These are phyloP conservation scores for Naja naja DNA, from an alignment of 2,113 vertebrate species.

Conservation along the genomic window DNA sequence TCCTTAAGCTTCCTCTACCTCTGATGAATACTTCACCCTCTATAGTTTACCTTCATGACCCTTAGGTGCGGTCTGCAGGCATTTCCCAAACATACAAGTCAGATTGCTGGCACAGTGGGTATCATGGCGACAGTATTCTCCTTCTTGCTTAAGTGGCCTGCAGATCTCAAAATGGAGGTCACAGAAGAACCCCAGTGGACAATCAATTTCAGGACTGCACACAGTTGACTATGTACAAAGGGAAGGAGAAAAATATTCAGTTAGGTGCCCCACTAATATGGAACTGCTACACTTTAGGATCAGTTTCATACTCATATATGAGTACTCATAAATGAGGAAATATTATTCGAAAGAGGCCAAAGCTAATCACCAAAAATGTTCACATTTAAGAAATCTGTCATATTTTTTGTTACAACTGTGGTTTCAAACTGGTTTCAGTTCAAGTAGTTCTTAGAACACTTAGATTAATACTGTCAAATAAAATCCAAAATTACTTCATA, in stretches of 20 bases:
- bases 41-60: slow-evolving; percentile 78
- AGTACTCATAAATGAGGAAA: too few species aligned
- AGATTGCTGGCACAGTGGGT: slow-evolving; percentile 79
- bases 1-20: neutral
- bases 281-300: neutral
- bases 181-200: slow-evolving; percentile 75
- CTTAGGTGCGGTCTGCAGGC: slow-evolving; percentile 72
- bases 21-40: neutral
- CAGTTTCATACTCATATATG: neutral
- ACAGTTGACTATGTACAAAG: slow-evolving; percentile 51
- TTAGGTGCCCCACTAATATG: neutral
- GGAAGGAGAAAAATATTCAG: fast-evolving
- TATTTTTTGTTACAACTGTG: neutral
- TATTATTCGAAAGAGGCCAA: neutral
- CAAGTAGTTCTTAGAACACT: too few species aligned
- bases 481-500: neutral
- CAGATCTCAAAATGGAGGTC: slow-evolving; percentile 85
- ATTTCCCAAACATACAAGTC: slow-evolving; percentile 85
- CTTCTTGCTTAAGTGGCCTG: slow-evolving; percentile 70
- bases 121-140: slow-evolving; percentile 79
- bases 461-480: neutral
- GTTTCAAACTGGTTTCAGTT: neutral
- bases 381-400: neutral
- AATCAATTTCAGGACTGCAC: slow-evolving; percentile 71
- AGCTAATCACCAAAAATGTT: neutral